Evolutionary conservation across 1,140 invertebrate genomes (phyloP).

Genomic region (Bombus balteatus): DNA sequence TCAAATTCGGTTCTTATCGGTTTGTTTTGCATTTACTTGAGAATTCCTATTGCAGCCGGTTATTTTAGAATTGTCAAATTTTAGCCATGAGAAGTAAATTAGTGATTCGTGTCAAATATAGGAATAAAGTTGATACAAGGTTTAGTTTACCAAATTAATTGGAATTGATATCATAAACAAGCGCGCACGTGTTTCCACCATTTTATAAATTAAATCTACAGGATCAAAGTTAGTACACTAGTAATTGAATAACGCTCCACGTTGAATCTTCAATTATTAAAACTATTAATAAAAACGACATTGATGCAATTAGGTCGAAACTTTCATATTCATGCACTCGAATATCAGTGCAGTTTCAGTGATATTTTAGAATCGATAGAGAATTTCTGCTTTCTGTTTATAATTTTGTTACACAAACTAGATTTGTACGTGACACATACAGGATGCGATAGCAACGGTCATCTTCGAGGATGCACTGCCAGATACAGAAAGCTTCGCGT

Average conservation of each 20-base stretch:
- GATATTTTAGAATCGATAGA: not conserved
- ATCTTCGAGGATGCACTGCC: conserved; percentile 19
- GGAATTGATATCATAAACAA: not conserved
- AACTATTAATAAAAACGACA: not conserved
- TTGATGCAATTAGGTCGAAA: no score
- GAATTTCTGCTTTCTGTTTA: not conserved
- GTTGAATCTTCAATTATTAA: not conserved
- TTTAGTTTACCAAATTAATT: no score
- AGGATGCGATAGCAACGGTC: not conserved
- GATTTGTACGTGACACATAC: not conserved
- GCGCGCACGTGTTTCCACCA: not conserved
- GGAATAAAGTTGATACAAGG: no score
- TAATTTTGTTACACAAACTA: not conserved
- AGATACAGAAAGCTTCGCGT: not conserved
- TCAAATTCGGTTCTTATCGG: no score
- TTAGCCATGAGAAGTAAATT: no score
- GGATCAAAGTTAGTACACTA: no score
- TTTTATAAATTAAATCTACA: not conserved
- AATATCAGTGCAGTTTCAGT: not conserved
- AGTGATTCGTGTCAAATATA: no score
- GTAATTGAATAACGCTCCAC: not conserved
- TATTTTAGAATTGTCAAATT: no score
- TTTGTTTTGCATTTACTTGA: no score
- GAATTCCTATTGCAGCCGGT: no score
- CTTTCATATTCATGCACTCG: no score